Percentiles rank a stretch among this genome's conserved stretches.
Evolutionary conservation across 2,797 vertebrate species (phyloP).

Genomic region (Chromis chromis): DNA sequence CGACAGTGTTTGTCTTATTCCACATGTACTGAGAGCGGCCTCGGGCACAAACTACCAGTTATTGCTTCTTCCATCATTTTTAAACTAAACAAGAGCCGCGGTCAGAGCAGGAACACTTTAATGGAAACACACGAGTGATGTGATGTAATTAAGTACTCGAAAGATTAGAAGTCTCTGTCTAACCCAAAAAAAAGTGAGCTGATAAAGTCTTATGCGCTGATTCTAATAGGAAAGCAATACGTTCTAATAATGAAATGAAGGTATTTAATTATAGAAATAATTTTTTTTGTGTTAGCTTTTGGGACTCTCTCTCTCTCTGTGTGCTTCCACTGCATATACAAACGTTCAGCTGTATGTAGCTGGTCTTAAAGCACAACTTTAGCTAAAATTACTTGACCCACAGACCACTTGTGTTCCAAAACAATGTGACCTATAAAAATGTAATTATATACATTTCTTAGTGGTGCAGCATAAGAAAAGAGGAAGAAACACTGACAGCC

Average conservation of each 20-base stretch:
- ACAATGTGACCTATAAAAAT: background rate
- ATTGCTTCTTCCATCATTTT: constrained; percentile 40
- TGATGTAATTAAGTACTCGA: constrained; percentile 11
- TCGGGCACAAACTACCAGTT: constrained; percentile 10
- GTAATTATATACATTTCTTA: constrained; percentile 8
- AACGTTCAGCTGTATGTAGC: too few species aligned
- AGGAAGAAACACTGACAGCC: background rate
- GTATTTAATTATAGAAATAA: background rate
- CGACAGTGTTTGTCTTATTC: constrained; percentile 38
- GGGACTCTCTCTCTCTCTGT: background rate
- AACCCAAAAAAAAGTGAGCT: background rate
- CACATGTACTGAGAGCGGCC: constrained; percentile 9
- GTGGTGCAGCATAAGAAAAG: constrained; percentile 4
- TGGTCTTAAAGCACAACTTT: background rate
- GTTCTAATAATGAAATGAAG: background rate
- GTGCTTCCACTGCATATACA: background rate
- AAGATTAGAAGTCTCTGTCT: constrained; percentile 10
- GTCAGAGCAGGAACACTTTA: constrained; percentile 12
- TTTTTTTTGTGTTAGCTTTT: too few species aligned
- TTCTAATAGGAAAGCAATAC: background rate
- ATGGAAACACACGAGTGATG: constrained; percentile 24
- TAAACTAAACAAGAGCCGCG: constrained; percentile 29
- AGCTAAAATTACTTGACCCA: background rate
- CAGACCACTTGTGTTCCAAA: background rate
- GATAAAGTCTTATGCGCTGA: background rate